Conservation (phyloP, 2,797 vertebrate species). For the Enteromius afrohamiltoni region DNA sequence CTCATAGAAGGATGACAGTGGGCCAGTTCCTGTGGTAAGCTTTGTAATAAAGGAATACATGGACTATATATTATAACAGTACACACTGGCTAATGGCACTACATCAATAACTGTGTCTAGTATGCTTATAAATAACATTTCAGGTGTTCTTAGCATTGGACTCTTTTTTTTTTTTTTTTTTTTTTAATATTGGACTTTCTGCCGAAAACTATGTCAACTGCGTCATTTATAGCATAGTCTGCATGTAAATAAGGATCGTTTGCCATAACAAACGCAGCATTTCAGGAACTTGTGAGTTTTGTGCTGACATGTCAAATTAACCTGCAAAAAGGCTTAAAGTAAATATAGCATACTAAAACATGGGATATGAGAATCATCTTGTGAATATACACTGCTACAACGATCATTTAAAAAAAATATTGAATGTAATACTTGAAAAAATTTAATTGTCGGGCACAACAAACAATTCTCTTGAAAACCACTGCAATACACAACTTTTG, state of each 20-base stretch:
- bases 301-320: not conserved
- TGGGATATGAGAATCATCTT: not conserved
- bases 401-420: not conserved
- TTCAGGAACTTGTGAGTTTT: not conserved
- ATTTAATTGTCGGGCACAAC: not conserved
- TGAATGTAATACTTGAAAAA: not conserved
- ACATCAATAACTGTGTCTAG: constrained; percentile 38
- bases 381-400: not conserved
- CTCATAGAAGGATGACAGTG: constrained; percentile 79
- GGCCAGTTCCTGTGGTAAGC: constrained; percentile 79
- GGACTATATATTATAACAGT: constrained; percentile 67
- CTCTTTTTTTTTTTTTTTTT: not conserved
- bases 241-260: constrained; percentile 18
- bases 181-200: not conserved
- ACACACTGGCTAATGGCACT: constrained; percentile 40
- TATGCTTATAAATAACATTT: constrained; percentile 32
- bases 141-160: not conserved
- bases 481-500: not conserved
- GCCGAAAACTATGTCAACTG: not conserved
- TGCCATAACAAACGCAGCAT: constrained; percentile 7
- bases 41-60: constrained; percentile 79
- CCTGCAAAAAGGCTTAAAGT: not conserved
- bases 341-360: not conserved
- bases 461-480: constrained; percentile 3
- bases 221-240: not conserved